A percentile compares a stretch with the other conserved stretches of the same genome.
Conservation (phyloP, 2,888 invertebrate species). For the Hirtodrosophila trivittata region DNA sequence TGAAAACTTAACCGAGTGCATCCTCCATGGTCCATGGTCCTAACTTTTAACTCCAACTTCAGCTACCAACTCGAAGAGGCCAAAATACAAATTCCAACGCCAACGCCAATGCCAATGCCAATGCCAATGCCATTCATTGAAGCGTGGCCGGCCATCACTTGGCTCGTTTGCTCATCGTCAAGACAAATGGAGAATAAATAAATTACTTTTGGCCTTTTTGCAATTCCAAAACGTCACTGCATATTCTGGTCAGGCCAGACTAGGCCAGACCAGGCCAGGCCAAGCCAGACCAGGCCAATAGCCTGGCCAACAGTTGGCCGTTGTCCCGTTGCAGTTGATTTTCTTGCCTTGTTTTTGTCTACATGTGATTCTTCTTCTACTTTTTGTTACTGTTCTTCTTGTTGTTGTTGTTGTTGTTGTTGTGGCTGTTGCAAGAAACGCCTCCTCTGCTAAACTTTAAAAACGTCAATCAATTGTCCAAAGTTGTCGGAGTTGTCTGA, state of each 20-base stretch:
- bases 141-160: conserved; percentile 75
- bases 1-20: conserved; percentile 31
- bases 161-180: conserved; percentile 80
- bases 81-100: conserved; percentile 1
- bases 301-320: conserved; percentile 45
- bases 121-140: conserved; percentile 70
- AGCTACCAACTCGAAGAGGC: conserved; percentile 9
- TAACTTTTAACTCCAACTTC: not conserved
- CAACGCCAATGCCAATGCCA: conserved; percentile 13
- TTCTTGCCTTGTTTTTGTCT: conserved; percentile 50
- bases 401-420: conserved; percentile 17
- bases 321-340: conserved; percentile 58
- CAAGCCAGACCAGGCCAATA: conserved; percentile 19
- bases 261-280: conserved; percentile 8
- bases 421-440: conserved; percentile 62
- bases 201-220: conserved; percentile 80
- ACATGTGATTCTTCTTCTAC: conserved; percentile 17
- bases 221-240: conserved; percentile 74
- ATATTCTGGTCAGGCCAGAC: conserved; percentile 59
- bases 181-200: conserved; percentile 80
- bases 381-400: conserved; percentile 29
- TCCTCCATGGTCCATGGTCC: conserved; percentile 5
- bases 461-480: conserved; percentile 83
- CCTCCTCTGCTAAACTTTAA: conserved; percentile 81
- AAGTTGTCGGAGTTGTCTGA: conserved; percentile 82